Evolutionary conservation across 2,797 vertebrate species (phyloP), one percentile per base, ranked within the genome.

Genomic region (Salarias fasciatus): DNA sequence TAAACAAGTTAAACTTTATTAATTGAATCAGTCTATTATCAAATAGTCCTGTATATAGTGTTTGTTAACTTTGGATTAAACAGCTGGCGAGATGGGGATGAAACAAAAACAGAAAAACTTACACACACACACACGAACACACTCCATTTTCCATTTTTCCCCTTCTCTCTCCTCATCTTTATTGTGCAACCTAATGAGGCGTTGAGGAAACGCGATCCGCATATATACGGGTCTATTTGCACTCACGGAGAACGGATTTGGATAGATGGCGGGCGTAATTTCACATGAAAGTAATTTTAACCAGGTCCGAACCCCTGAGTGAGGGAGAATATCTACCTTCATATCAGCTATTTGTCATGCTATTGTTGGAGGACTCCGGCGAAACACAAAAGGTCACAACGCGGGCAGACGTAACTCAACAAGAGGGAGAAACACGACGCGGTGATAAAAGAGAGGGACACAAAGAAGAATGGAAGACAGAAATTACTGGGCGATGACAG

Each of bases 221-320:
- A 86, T 84, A 82, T 82, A 79, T 73, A 80, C 51, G 38, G 65
- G 58, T 68, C 74, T 74, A 86, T 90, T 92, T 89, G 57, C 84
- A 83, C 62, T 75, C 75, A 65, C 69, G 63, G 50, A 53, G 69
- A 47, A 69, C 67, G 70, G 83, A 89, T 91, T 78, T 87, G 75
- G 84, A 91, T 87, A 71, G 80, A 90, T 86, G 87, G 77, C 63
- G 63, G 41, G 77, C 69, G 83, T 88, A 85, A 90, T 90, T 81
- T 83, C 74, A 79, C 75, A 85, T 81, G 84, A 90, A 90, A 87
- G 88, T 87, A 43, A 92, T 90, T 88, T 90, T 82, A 86, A 87
- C 79, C 77, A 75, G 82, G 72, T 83, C 72, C 77, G 65, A 85
- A 84, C 68, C 86, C 81, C 65, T 63, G 69, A 86, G 70, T 28